phyloP scores from a whole-genome alignment of 2,888 invertebrate species.

The Ichneumoninae sp. region DNA sequence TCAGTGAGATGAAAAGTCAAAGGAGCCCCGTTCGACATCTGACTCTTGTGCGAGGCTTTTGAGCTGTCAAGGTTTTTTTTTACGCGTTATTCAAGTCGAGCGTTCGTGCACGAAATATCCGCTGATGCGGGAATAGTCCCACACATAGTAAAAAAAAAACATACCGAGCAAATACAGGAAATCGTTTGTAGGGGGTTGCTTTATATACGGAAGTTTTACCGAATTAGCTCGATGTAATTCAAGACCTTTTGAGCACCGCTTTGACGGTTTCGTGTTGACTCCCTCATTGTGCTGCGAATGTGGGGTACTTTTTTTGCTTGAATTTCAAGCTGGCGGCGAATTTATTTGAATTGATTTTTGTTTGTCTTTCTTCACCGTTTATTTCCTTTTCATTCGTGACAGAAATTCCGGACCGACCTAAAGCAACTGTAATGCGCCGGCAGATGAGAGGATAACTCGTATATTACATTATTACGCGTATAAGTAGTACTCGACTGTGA shows the following conservation, averaged over 20 bases:
- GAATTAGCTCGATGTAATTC: slow-evolving; percentile 80
- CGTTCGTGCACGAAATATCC: slow-evolving; percentile 49
- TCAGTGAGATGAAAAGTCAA: slow-evolving; percentile 59
- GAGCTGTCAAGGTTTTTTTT: slow-evolving; percentile 59
- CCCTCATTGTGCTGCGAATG: slow-evolving; percentile 25
- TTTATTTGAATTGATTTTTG: background rate
- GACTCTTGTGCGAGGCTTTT: slow-evolving; percentile 53
- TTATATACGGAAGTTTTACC: slow-evolving; percentile 64
- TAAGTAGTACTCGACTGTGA: slow-evolving; percentile 54
- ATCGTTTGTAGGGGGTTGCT: slow-evolving; percentile 45
- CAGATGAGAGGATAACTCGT: slow-evolving; percentile 48
- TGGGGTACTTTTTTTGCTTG: slow-evolving; percentile 1
- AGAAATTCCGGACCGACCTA: background rate
- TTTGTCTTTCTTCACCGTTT: slow-evolving; percentile 18
- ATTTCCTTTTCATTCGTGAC: background rate
- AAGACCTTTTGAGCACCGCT: slow-evolving; percentile 63
- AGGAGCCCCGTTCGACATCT: slow-evolving; percentile 53
- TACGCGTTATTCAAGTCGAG: slow-evolving; percentile 38
- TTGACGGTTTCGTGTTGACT: slow-evolving; percentile 41
- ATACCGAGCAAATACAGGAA: slow-evolving; percentile 54
- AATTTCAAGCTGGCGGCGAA: background rate
- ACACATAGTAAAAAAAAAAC: slow-evolving; percentile 41
- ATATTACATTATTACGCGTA: slow-evolving; percentile 59
- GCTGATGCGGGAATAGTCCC: background rate
- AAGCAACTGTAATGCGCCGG: slow-evolving; percentile 1